Evolutionary conservation across 2,797 vertebrate genomes (phyloP).

Genomic region (Spondyliosoma cantharus): DNA sequence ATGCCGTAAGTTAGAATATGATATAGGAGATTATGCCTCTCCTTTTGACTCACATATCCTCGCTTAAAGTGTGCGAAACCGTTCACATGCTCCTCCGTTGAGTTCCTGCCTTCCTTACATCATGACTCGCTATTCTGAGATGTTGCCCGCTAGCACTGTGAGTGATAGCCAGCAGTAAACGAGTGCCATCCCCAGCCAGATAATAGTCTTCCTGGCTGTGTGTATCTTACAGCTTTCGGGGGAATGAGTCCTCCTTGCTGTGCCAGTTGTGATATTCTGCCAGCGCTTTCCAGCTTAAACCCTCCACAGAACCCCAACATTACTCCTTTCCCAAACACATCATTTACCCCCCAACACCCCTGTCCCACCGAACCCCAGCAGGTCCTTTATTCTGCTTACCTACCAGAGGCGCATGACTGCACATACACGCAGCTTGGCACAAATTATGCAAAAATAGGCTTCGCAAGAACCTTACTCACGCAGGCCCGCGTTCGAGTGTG

Average conservation of each 20-base stretch:
- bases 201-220: slow-evolving; percentile 67
- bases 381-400: slow-evolving; percentile 57
- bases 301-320: slow-evolving; percentile 48
- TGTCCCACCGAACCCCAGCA: slow-evolving; percentile 44
- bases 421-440: slow-evolving; percentile 26
- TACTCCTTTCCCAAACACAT: slow-evolving; percentile 63
- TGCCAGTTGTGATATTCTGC: slow-evolving; percentile 53
- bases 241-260: slow-evolving; percentile 42
- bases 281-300: slow-evolving; percentile 31
- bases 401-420: slow-evolving; percentile 45
- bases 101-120: slow-evolving; percentile 30
- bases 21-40: neutral
- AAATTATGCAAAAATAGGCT: slow-evolving; percentile 41
- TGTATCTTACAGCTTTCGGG: slow-evolving; percentile 59
- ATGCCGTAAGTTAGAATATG: neutral
- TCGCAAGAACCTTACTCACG: slow-evolving; percentile 32
- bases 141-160: slow-evolving; percentile 48
- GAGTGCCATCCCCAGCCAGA: slow-evolving; percentile 56
- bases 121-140: slow-evolving; percentile 46
- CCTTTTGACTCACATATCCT: neutral
- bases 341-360: slow-evolving; percentile 55
- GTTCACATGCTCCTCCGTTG: neutral
- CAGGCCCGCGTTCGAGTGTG: slow-evolving; percentile 10
- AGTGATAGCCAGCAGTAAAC: slow-evolving; percentile 68
- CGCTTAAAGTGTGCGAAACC: slow-evolving; percentile 1